Evolutionary conservation across 1,140 invertebrate species (phyloP).

Genomic region (Heliconius himera): DNA sequence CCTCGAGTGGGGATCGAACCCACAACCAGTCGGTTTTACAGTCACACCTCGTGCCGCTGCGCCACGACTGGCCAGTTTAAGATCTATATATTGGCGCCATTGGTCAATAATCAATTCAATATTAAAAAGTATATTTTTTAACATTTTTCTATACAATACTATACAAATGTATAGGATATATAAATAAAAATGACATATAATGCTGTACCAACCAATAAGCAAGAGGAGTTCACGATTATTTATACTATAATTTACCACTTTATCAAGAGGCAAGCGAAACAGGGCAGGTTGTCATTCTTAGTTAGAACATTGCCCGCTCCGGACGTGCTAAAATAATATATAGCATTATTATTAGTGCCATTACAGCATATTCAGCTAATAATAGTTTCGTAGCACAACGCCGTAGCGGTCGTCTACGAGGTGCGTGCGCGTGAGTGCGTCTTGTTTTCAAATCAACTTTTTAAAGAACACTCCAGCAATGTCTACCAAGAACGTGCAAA

Average conservation of each 20-base stretch:
- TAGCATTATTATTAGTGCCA: constrained; percentile 50
- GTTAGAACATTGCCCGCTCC: constrained; percentile 53
- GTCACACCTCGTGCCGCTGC: too few relatives aligned
- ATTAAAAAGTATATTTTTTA: too few relatives aligned
- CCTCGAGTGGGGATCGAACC: too few relatives aligned
- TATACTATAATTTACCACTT: constrained; percentile 59
- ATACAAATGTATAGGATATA: not conserved
- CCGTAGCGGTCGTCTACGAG: constrained; percentile 65
- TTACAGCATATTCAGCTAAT: constrained; percentile 46
- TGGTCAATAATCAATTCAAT: too few relatives aligned
- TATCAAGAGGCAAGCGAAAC: constrained; percentile 56
- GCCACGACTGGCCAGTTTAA: too few relatives aligned
- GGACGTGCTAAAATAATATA: constrained; percentile 49
- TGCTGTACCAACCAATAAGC: constrained; percentile 2
- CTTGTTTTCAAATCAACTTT: constrained; percentile 29
- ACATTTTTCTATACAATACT: not conserved
- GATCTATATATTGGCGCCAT: too few relatives aligned
- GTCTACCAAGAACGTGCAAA: constrained; percentile 54
- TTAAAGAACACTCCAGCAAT: constrained; percentile 46
- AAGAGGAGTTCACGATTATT: constrained; percentile 41
- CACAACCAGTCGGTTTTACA: too few relatives aligned
- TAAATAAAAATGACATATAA: not conserved
- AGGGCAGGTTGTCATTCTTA: constrained; percentile 59
- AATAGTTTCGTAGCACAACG: constrained; percentile 57
- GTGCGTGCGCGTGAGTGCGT: constrained; percentile 47